Evolutionary conservation across 2,797 vertebrate species (phyloP), one percentile per base, ranked within the genome.

Genomic region (Channallabes apus): DNA sequence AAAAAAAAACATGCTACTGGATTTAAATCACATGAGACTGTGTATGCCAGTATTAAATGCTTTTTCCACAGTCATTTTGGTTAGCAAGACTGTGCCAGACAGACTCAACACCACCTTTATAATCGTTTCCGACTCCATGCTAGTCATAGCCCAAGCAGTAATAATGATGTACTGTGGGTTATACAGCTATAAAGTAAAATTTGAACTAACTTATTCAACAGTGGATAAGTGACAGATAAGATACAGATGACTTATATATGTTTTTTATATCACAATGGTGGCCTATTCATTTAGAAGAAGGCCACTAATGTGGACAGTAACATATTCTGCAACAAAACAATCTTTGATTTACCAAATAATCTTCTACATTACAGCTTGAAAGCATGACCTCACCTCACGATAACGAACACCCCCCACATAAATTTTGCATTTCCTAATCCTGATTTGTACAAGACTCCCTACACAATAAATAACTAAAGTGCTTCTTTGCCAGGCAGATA

Each of bases 81-180:
- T 80, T n/a, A 51, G 78, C 61, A 20, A 80, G 7, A 4, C n/a
- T 65, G n/a, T 80, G 78, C 61, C 61, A 80, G 18, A 17, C 38
- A 29, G 78, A 80, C 78, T 65, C 38, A 80, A 80, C 78, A 80
- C 61, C 38, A 65, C 7, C 78, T 65, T 54, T 65, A 80, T 51
- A 65, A 80, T 64, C 24, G 14, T 64, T 62, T 79, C 22, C 59
- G 38, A 46, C 35, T 79, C 59, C 41, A 5, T 22, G 56, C 12
- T 24, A 6, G 41, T 62, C 59, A 79, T n/a, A 41, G 24, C 24
- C 35, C 35, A 18, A 27, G 24, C 59, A 80, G 59, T 64, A 79
- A 46, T 46, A 80, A 80, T 46, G 14, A 80, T 41, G 77, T 41
- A 14, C 58, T 62, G 58, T 41, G 58, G 14, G 58, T 41, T 64